phyloP scores from a whole-genome alignment of 2,888 invertebrate genomes.

The Willowsia nigromaculata region DNA sequence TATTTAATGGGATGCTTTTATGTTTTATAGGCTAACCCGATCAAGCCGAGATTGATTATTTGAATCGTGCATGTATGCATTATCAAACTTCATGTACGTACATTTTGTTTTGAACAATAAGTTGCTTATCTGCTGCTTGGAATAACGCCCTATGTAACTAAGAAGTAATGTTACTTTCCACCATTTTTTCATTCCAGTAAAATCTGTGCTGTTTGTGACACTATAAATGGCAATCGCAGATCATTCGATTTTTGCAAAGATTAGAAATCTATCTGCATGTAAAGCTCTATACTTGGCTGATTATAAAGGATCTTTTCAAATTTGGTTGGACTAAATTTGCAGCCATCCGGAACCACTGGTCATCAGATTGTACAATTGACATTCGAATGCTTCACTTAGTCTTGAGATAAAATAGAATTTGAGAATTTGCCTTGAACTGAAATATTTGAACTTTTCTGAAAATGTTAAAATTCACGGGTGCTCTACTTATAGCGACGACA shows the following conservation, averaged over 20 bases:
- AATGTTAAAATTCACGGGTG: not conserved
- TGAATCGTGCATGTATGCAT: slow-evolving; percentile 18
- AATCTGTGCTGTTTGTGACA: too few species aligned
- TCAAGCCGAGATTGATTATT: slow-evolving; percentile 17
- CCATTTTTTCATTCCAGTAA: too few species aligned
- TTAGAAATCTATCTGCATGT: not conserved
- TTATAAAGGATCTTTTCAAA: not conserved
- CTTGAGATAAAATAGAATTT: too few species aligned
- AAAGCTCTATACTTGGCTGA: not conserved
- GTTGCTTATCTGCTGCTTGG: not conserved
- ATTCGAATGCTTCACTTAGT: too few species aligned
- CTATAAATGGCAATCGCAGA: not conserved
- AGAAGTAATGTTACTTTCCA: not conserved
- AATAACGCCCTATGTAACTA: too few species aligned
- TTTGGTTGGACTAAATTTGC: not conserved
- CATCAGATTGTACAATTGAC: too few species aligned
- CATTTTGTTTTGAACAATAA: not conserved
- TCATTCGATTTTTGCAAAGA: not conserved
- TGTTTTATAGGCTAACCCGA: not conserved
- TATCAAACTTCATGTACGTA: not conserved
- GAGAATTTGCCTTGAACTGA: too few species aligned
- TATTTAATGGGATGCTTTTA: too few species aligned
- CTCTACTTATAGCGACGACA: not conserved
- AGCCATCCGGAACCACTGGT: too few species aligned
- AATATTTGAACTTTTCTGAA: too few species aligned